Base-by-base conservation (phyloP, 2,113 vertebrate species). In the Cercopithecus mona region DNA sequence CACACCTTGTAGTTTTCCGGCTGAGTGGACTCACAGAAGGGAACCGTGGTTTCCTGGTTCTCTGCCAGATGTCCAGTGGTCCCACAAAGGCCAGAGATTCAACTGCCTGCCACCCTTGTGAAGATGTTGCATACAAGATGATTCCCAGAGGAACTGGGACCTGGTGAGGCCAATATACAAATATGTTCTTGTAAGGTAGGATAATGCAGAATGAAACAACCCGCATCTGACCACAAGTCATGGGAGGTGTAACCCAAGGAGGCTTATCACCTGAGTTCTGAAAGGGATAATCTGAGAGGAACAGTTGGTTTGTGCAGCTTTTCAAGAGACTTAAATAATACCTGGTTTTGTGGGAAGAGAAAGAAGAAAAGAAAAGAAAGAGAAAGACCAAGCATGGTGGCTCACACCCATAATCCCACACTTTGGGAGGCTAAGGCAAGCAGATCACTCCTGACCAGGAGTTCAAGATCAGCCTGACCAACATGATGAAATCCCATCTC, bases 281-380 rank as follows among this genome's bases (percentile, higher is more conserved):
- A 57, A 45, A 57, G 59, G n/a, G 45, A 88, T 88, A 22, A 90
- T 93, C 75, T 16, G 16, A 45, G 40, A 78, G 43, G 79, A 89
- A 64, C 96, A 89, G 80, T 96, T 97, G 94, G 96, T 78, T 64
- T 84, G 35, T 76, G 66, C 27, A 59, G 88, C 84, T 86, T 97
- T 93, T 78, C 92, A 68, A 95, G 75, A 59, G 52, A 32, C 40
- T 40, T 79, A 50, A 68, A 73, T 61, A 94, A 80, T 66, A 55
- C 78, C 64, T 72, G 70, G 70, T 38, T 96, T 97, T 96, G 92
- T 94, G 93, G 81, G 52, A 93, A 90, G 38, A 43, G 23, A 3
- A 18, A 45, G 76, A 12, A 22, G 52, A 40, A 35, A 18, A 23
- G 35, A 40, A 68, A 52, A 66, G 57, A 85, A 45, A 76, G 43